Percentiles rank a stretch among this genome's conserved stretches.
Conservation (phyloP, 2,888 invertebrate species). For the Pachymerium ferrugineum region DNA sequence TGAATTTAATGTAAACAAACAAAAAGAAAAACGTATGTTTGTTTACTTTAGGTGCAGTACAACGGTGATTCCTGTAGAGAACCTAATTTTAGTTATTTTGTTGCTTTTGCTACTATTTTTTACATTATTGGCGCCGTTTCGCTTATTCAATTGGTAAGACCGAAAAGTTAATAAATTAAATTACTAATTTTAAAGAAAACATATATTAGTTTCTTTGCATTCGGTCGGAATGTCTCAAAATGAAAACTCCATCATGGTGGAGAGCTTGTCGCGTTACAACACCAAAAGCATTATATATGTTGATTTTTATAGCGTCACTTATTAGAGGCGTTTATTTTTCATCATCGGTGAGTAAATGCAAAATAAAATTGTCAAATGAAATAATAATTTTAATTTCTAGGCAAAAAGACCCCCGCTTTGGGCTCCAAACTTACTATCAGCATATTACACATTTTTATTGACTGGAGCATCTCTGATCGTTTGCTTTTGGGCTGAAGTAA, state of each 20-base stretch:
- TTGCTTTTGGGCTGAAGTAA: conserved; percentile 91
- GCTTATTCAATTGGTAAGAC: conserved; percentile 68
- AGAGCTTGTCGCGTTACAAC: conserved; percentile 80
- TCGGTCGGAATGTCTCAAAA: conserved; percentile 54
- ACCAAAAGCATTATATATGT: conserved; percentile 80
- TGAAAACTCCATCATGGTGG: conserved; percentile 74
- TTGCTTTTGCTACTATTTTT: conserved; percentile 61
- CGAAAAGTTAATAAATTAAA: conserved; percentile 47
- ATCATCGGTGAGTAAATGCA: conserved; percentile 66
- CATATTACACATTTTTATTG: conserved; percentile 82
- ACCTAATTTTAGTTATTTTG: conserved; percentile 73
- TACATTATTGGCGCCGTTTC: conserved; percentile 77
- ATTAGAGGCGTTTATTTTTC: conserved; percentile 84
- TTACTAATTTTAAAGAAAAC: conserved; percentile 28
- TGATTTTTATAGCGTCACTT: conserved; percentile 76
- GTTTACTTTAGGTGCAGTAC: conserved; percentile 57
- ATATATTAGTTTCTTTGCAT: conserved; percentile 40
- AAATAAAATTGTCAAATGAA: not conserved
- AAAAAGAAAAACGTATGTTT: not conserved
- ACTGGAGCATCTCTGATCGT: conserved; percentile 84
- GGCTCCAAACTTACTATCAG: conserved; percentile 78
- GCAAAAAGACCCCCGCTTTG: conserved; percentile 58
- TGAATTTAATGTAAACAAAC: not conserved
- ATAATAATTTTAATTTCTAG: conserved; percentile 35
- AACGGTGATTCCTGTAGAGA: conserved; percentile 76